These are phyloP conservation scores for Drosophila niveifrons DNA, from an alignment of 2,888 invertebrate genomes.

Conservation along the genomic window DNA sequence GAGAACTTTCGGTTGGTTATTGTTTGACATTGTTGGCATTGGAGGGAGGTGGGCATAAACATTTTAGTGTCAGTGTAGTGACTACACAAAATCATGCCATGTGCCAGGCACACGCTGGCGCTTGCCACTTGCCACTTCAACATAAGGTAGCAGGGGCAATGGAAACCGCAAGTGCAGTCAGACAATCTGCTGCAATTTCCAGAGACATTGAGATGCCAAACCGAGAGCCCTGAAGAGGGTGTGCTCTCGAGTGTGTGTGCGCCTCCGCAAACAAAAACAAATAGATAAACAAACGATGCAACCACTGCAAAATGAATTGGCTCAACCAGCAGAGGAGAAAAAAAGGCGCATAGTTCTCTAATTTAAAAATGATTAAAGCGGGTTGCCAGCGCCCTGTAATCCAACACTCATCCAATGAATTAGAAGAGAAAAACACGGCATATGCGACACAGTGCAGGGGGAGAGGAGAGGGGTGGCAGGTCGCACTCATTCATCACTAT, in stretches of 20 bases:
- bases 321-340: conserved; percentile 1
- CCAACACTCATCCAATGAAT: conserved; percentile 82
- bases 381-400: conserved; percentile 72
- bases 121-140: conserved; percentile 34
- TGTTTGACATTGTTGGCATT: conserved; percentile 25
- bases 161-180: conserved; percentile 65
- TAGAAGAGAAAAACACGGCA: conserved; percentile 75
- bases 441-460: conserved; percentile 54
- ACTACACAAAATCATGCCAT: conserved; percentile 60
- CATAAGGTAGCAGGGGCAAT: conserved; percentile 17
- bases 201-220: conserved; percentile 22
- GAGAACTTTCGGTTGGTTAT: conserved; percentile 16
- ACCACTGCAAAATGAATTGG: conserved; percentile 51
- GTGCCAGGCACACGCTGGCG: conserved; percentile 54
- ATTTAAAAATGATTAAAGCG: conserved; percentile 83
- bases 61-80: conserved; percentile 57
- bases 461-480: conserved; percentile 13
- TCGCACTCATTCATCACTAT: conserved; percentile 71
- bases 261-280: conserved; percentile 61
- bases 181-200: conserved; percentile 80
- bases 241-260: conserved; percentile 37
- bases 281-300: conserved; percentile 76
- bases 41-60: conserved; percentile 28
- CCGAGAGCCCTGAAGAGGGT: conserved; percentile 3
- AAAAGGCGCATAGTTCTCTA: conserved; percentile 76